phyloP scores from a whole-genome alignment of 2,113 vertebrate species.

The Gymnobelideus leadbeateri region DNA sequence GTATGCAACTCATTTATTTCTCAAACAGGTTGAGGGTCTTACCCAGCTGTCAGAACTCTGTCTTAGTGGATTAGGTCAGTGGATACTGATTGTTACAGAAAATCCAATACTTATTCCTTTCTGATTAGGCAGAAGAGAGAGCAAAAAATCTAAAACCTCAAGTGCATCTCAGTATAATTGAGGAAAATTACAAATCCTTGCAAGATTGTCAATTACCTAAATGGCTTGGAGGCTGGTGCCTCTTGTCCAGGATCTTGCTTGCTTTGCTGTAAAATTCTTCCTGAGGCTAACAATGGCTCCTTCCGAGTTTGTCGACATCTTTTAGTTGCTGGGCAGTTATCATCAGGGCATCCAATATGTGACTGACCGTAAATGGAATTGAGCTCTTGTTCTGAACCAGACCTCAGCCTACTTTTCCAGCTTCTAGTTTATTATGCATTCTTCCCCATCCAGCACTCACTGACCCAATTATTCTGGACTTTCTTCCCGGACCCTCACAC shows the following conservation, averaged over 20 bases:
- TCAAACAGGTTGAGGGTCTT: constrained; percentile 74
- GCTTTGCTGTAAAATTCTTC: not conserved
- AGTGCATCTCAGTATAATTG: constrained; percentile 52
- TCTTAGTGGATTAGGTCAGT: constrained; percentile 38
- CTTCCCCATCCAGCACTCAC: not conserved
- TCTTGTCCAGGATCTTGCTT: constrained; percentile 1
- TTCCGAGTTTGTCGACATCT: constrained; percentile 19
- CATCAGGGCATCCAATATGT: not conserved
- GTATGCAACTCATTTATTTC: constrained; percentile 81
- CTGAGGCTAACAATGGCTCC: not conserved
- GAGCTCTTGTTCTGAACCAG: not conserved
- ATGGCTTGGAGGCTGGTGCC: constrained; percentile 8
- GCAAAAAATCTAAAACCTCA: constrained; percentile 31
- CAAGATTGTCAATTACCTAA: constrained; percentile 48
- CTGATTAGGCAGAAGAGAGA: constrained; percentile 58
- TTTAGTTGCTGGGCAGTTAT: not conserved
- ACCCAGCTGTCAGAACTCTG: constrained; percentile 68
- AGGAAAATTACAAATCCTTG: constrained; percentile 70
- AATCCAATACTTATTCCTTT: constrained; percentile 47
- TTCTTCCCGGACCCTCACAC: not conserved
- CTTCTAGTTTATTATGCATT: not conserved
- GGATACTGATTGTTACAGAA: constrained; percentile 24
- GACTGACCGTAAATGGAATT: not conserved
- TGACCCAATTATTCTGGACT: not conserved
- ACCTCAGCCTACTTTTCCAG: not conserved